phyloP scores from a whole-genome alignment of 2,113 vertebrate genomes.

The Passer montanus region DNA sequence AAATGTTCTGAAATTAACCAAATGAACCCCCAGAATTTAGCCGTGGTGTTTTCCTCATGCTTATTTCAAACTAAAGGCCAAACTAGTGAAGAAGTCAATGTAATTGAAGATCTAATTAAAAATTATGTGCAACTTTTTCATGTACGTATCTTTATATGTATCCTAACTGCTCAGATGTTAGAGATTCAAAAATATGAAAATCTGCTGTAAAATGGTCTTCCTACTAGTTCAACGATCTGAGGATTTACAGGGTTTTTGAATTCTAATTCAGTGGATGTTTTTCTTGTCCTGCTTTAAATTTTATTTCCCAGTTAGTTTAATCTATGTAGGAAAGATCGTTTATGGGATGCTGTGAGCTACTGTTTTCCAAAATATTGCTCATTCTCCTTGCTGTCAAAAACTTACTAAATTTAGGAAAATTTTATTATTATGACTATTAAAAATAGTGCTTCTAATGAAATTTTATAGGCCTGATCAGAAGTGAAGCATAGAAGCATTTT shows the following conservation, averaged over 20 bases:
- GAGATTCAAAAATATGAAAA: not conserved
- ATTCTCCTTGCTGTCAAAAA: not conserved
- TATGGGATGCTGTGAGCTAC: not conserved
- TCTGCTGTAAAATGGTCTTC: not conserved
- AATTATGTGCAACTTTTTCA: conserved; percentile 92
- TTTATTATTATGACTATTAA: not conserved
- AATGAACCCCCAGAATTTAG: conserved; percentile 86
- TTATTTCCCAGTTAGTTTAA: conserved; percentile 2
- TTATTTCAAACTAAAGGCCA: conserved; percentile 94
- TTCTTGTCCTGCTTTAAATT: conserved; percentile 3
- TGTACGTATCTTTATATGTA: conserved; percentile 74
- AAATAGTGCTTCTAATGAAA: not conserved
- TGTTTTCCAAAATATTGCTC: not conserved
- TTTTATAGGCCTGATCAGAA: not conserved
- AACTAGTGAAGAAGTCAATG: conserved; percentile 84
- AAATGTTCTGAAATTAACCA: conserved; percentile 92
- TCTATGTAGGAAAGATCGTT: not conserved
- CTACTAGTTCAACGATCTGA: not conserved
- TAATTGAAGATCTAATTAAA: conserved; percentile 90
- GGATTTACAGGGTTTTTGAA: not conserved
- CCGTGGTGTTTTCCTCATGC: conserved; percentile 87
- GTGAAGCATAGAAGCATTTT: not conserved
- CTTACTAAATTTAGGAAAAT: not conserved
- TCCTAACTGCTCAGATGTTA: not conserved
- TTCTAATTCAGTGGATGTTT: not conserved